A percentile compares a stretch with the other conserved stretches of the same genome.
phyloP scores from a whole-genome alignment of 1,140 invertebrate species.

The Onthophagus taurus region DNA sequence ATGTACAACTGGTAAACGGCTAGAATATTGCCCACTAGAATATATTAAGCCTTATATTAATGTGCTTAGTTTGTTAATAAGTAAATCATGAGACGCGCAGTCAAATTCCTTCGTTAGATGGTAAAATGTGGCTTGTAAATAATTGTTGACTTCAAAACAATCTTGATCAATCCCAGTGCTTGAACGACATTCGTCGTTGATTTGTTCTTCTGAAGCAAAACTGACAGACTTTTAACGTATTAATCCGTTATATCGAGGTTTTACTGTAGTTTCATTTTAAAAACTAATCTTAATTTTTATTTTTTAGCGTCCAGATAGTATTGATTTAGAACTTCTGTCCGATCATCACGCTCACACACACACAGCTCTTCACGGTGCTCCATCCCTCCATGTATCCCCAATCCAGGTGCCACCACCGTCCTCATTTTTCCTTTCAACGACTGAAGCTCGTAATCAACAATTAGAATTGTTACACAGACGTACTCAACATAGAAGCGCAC shows the following conservation, averaged over 20 bases:
- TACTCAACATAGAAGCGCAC: constrained; percentile 35
- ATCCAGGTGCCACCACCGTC: constrained; percentile 42
- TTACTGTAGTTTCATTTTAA: too few relatives aligned
- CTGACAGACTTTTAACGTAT: background rate
- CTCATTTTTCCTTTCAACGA: constrained; percentile 46
- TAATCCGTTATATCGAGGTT: background rate
- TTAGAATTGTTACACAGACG: constrained; percentile 40
- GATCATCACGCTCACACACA: constrained; percentile 33
- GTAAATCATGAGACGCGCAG: too few relatives aligned
- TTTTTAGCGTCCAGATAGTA: constrained; percentile 32
- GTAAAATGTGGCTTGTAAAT: too few relatives aligned
- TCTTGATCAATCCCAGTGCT: too few relatives aligned
- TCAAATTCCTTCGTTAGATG: too few relatives aligned
- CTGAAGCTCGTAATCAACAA: constrained; percentile 39
- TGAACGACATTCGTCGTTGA: background rate
- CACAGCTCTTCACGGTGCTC: constrained; percentile 32
- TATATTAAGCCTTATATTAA: too few relatives aligned
- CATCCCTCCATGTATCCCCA: constrained; percentile 40
- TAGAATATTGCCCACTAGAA: too few relatives aligned
- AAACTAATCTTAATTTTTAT: too few relatives aligned
- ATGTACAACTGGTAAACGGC: too few relatives aligned
- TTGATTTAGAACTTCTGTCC: constrained; percentile 34
- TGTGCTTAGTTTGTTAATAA: too few relatives aligned
- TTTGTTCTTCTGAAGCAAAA: background rate
- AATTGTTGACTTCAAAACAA: too few relatives aligned